Percentiles rank a stretch among this genome's conserved stretches.
phyloP scores from a whole-genome alignment of 2,888 invertebrate species.

The Didymodactylos carnosus region DNA sequence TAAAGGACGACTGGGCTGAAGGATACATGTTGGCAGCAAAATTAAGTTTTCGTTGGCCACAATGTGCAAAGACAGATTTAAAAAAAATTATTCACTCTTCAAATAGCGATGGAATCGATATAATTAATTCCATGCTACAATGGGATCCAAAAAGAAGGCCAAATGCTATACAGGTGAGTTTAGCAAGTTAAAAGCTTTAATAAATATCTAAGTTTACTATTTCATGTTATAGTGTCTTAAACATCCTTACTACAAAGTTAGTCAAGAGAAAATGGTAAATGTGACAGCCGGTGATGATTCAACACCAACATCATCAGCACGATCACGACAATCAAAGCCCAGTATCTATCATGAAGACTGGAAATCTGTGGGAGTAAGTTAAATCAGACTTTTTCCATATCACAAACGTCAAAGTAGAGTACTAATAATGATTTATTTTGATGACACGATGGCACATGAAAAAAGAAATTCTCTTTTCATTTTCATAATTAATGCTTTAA shows the following conservation, averaged over 20 bases:
- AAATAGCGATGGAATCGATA: slow-evolving; percentile 55
- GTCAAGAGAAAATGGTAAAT: neutral
- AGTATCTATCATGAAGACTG: neutral
- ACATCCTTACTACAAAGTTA: slow-evolving; percentile 8
- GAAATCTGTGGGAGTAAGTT: neutral
- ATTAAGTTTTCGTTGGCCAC: slow-evolving; percentile 87
- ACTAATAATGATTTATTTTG: too few species aligned
- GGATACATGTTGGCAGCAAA: slow-evolving; percentile 73
- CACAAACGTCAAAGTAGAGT: too few species aligned
- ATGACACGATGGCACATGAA: too few species aligned
- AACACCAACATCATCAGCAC: neutral
- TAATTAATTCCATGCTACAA: slow-evolving; percentile 63
- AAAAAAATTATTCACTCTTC: slow-evolving; percentile 61
- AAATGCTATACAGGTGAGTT: slow-evolving; percentile 44
- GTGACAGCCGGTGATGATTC: neutral
- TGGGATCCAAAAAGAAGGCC: slow-evolving; percentile 84
- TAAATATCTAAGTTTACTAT: neutral
- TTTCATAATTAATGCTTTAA: too few species aligned
- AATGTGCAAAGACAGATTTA: slow-evolving; percentile 59
- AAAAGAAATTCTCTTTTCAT: too few species aligned
- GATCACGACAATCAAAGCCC: neutral
- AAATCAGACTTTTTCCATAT: too few species aligned
- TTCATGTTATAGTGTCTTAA: neutral
- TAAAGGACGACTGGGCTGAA: slow-evolving; percentile 74
- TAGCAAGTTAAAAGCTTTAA: neutral